A percentile compares a stretch with the other conserved stretches of the same genome.
Conservation (phyloP, 2,888 invertebrate genomes). For the Nudaria mundana region DNA sequence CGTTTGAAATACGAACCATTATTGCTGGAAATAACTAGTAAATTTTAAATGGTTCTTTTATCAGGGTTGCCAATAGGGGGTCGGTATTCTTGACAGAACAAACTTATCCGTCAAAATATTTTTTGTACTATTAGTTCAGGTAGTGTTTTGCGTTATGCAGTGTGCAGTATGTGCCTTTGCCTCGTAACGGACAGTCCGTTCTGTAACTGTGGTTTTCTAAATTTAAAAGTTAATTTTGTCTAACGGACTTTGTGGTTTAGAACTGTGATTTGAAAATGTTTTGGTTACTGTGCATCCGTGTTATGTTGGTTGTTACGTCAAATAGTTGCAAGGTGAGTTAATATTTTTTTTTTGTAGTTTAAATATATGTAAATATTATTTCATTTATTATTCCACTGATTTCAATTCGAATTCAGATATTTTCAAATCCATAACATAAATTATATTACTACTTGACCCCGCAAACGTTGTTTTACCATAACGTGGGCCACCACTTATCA, state of each 20-base stretch:
- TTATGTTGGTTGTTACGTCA: not conserved
- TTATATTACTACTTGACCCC: too few species aligned
- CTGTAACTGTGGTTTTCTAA: constrained; percentile 31
- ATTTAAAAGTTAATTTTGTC: constrained; percentile 12
- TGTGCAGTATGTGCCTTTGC: constrained; percentile 47
- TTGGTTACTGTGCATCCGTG: not conserved
- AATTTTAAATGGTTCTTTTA: constrained; percentile 25
- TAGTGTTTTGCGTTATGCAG: constrained; percentile 33
- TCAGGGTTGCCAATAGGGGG: constrained; percentile 53
- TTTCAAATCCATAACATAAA: too few species aligned
- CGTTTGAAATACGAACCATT: not conserved
- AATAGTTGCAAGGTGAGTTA: constrained; percentile 19
- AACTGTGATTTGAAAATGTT: not conserved
- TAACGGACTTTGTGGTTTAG: not conserved
- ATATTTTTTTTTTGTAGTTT: too few species aligned
- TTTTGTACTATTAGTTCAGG: constrained; percentile 64
- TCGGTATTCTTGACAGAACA: constrained; percentile 59
- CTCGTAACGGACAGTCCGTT: constrained; percentile 46
- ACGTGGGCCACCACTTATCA: too few species aligned
- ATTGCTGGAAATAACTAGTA: not conserved
- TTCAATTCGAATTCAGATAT: too few species aligned
- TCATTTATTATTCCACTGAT: too few species aligned
- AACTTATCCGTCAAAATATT: constrained; percentile 69
- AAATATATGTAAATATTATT: not conserved
- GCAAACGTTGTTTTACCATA: too few species aligned